A percentile compares a stretch with the other conserved stretches of the same genome.
phyloP scores from a whole-genome alignment of 2,797 vertebrate species.

The Oryzias sinensis region DNA sequence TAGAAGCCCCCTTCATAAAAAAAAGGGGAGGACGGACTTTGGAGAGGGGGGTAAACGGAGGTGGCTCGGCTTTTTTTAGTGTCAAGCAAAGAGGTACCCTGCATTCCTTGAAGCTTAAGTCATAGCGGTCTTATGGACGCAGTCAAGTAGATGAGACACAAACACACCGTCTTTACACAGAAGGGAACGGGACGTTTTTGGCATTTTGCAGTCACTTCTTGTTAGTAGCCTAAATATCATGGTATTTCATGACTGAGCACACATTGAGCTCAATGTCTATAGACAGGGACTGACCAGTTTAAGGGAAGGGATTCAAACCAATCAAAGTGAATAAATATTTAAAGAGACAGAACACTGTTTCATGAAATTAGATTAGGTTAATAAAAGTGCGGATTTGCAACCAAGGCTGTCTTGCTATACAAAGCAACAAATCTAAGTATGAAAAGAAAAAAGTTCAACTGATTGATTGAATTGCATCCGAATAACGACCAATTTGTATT shows the following conservation, averaged over 20 bases:
- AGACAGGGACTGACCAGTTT: neutral
- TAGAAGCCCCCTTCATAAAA: constrained; percentile 61
- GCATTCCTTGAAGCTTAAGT: constrained; percentile 77
- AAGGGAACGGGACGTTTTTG: constrained; percentile 7
- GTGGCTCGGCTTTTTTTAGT: constrained; percentile 81
- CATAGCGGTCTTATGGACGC: constrained; percentile 64
- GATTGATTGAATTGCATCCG: too few relatives aligned
- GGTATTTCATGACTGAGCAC: constrained; percentile 18
- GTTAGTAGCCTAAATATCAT: constrained; percentile 29
- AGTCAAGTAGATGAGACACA: constrained; percentile 19
- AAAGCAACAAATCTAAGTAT: too few relatives aligned
- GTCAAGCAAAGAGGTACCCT: constrained; percentile 75
- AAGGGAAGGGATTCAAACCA: neutral
- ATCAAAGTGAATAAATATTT: neutral
- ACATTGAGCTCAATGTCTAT: neutral
- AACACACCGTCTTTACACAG: constrained; percentile 1
- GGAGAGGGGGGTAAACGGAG: constrained; percentile 55
- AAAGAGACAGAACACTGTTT: constrained; percentile 1
- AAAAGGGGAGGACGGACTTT: constrained; percentile 56
- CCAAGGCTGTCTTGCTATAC: too few relatives aligned
- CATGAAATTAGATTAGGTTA: too few relatives aligned
- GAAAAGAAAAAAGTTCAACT: too few relatives aligned
- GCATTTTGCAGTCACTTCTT: constrained; percentile 28
- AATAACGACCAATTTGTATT: too few relatives aligned
- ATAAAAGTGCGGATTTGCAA: too few relatives aligned